phyloP scores from a whole-genome alignment of 30 jellyfish, hydroid and myxozoan genomes.

The Sanderia malayensis region DNA sequence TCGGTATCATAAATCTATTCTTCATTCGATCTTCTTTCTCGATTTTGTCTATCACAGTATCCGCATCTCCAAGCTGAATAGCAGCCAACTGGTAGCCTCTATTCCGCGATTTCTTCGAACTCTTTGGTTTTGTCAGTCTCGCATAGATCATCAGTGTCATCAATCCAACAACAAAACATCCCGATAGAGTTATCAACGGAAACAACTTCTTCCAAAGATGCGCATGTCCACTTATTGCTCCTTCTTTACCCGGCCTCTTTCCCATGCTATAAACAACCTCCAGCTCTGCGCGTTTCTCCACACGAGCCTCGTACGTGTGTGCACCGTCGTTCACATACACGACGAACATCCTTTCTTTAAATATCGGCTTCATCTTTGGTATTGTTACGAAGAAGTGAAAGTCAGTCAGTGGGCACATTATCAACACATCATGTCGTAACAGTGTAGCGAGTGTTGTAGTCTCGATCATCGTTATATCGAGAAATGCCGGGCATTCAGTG shows the following conservation, averaged over 20 bases:
- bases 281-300: slow-evolving; percentile 35
- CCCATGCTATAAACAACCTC: neutral
- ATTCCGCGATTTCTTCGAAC: neutral
- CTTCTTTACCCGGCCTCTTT: no score
- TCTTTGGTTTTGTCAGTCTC: slow-evolving; percentile 26
- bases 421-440: slow-evolving; percentile 26
- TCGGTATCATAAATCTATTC: slow-evolving; percentile 27
- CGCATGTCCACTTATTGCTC: no score
- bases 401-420: slow-evolving; percentile 28
- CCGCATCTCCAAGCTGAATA: slow-evolving; percentile 14
- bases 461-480: slow-evolving; percentile 12
- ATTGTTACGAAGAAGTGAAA: slow-evolving; percentile 27
- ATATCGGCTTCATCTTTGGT: slow-evolving; percentile 21
- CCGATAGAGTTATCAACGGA: slow-evolving; percentile 26
- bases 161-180: slow-evolving; percentile 25
- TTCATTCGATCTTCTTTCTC: slow-evolving; percentile 25
- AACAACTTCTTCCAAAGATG: slow-evolving; percentile 17
- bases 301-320: slow-evolving; percentile 36
- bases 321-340: slow-evolving; percentile 31
- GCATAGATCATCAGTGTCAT: slow-evolving; percentile 20
- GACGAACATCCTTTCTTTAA: slow-evolving; percentile 31
- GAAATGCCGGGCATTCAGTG: slow-evolving; percentile 20
- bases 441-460: slow-evolving; percentile 7
- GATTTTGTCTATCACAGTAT: slow-evolving; percentile 5
- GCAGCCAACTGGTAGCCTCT: slow-evolving; percentile 34